These are phyloP conservation scores for Napeogenes sylphis DNA, from an alignment of 2,888 invertebrate species.

Conservation along the genomic window DNA sequence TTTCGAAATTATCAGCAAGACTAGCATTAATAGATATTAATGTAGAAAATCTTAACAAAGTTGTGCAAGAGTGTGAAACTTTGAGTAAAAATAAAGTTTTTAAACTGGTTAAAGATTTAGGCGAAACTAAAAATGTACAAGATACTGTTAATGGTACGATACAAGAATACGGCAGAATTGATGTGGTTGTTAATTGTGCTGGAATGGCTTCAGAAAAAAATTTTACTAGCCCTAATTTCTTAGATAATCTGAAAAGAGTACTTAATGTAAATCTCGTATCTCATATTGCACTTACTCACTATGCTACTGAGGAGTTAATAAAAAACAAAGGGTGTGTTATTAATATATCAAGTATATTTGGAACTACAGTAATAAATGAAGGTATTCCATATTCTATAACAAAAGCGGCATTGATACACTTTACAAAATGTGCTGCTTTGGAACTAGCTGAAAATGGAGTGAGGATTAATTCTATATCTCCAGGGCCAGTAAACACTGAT, in stretches of 20 bases:
- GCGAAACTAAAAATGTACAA: background rate
- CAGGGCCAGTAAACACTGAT: too few species aligned
- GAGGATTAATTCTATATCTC: constrained; percentile 80
- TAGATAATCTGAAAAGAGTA: constrained; percentile 40
- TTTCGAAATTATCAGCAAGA: background rate
- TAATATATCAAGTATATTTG: constrained; percentile 42
- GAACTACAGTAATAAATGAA: background rate
- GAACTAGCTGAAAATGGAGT: constrained; percentile 78
- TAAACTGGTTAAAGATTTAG: background rate
- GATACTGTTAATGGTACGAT: constrained; percentile 4
- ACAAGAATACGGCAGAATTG: constrained; percentile 6
- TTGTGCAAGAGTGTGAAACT: background rate
- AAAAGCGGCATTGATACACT: constrained; percentile 84
- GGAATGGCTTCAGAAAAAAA: constrained; percentile 32
- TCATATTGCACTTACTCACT: constrained; percentile 38
- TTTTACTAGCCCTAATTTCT: constrained; percentile 36
- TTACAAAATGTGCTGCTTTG: constrained; percentile 83
- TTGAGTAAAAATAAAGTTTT: constrained; percentile 8
- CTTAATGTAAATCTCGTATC: constrained; percentile 44
- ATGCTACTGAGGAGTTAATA: constrained; percentile 34
- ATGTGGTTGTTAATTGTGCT: constrained; percentile 9
- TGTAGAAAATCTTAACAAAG: background rate
- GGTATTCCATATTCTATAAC: constrained; percentile 78
- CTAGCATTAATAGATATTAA: constrained; percentile 6
- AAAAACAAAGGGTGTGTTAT: constrained; percentile 45